phyloP scores from a whole-genome alignment of 2,888 invertebrate genomes.

The Horisme vitalbata region DNA sequence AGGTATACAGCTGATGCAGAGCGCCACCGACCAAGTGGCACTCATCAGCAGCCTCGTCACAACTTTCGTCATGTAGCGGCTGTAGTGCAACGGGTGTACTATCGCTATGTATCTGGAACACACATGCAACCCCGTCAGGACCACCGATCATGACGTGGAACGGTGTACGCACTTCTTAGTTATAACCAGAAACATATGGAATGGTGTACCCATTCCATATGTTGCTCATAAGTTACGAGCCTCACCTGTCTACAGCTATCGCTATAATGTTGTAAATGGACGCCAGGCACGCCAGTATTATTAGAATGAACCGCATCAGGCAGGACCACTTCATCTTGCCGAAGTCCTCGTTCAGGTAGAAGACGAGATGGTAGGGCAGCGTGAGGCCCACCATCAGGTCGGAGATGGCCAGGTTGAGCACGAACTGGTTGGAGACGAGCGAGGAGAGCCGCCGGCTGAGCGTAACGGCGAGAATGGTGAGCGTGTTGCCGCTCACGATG shows the following conservation, averaged over 20 bases:
- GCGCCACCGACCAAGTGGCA: constrained; percentile 86
- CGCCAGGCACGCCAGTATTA: constrained; percentile 89
- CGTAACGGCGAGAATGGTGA: constrained; percentile 89
- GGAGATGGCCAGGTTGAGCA: constrained; percentile 90
- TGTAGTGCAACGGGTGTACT: constrained; percentile 90
- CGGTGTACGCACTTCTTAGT: constrained; percentile 30
- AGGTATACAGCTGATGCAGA: constrained; percentile 86
- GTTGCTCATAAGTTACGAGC: too few species aligned
- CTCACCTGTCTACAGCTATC: constrained; percentile 88
- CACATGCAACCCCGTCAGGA: constrained; percentile 1
- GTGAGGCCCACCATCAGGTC: constrained; percentile 90
- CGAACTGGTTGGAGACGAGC: constrained; percentile 89
- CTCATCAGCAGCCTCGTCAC: constrained; percentile 85
- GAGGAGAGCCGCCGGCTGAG: constrained; percentile 86
- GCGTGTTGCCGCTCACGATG: constrained; percentile 88
- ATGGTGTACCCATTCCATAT: too few species aligned
- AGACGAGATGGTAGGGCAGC: constrained; percentile 90
- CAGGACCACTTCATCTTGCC: constrained; percentile 85
- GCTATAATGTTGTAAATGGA: constrained; percentile 91
- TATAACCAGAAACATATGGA: constrained; percentile 23
- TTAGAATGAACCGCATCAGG: constrained; percentile 87
- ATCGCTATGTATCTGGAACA: constrained; percentile 87
- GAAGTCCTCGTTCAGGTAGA: constrained; percentile 85
- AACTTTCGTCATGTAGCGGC: constrained; percentile 88
- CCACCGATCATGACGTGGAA: constrained; percentile 26